These are phyloP conservation scores for Onychomys leucogaster DNA, from an alignment of 2,797 vertebrate genomes.

Conservation along the genomic window DNA sequence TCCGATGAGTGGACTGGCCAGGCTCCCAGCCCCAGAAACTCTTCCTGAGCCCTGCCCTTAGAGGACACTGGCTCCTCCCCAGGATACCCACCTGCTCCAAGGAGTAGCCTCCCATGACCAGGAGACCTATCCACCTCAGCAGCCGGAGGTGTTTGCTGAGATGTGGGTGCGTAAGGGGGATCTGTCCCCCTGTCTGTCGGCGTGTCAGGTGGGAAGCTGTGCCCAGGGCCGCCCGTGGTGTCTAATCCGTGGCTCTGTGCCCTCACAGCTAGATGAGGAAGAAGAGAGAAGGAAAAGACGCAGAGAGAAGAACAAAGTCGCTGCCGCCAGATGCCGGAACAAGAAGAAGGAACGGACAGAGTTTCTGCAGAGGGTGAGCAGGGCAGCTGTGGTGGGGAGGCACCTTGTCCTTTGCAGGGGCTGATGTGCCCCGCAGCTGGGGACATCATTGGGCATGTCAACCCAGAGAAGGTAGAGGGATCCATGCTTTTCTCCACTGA, in stretches of 20 bases:
- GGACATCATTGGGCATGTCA: background rate
- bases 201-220: background rate
- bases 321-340: slow-evolving; percentile 97
- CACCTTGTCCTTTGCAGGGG: background rate
- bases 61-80: background rate
- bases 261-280: slow-evolving; percentile 93
- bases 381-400: background rate
- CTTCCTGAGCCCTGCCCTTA: background rate
- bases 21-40: slow-evolving; percentile 9
- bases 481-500: background rate
- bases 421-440: background rate
- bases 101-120: too few relatives aligned
- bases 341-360: slow-evolving; percentile 99
- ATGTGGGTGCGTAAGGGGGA: background rate
- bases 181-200: background rate
- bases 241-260: slow-evolving; percentile 65
- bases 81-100: background rate
- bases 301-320: slow-evolving; percentile 98
- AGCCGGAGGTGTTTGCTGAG: background rate
- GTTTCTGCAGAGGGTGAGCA: slow-evolving; percentile 95
- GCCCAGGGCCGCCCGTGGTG: background rate
- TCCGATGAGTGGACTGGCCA: background rate
- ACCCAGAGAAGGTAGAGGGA: background rate
- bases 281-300: slow-evolving; percentile 96
- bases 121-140: background rate